Evolutionary conservation across 2,888 invertebrate genomes (phyloP).

Genomic region (Pinctada fucata): DNA sequence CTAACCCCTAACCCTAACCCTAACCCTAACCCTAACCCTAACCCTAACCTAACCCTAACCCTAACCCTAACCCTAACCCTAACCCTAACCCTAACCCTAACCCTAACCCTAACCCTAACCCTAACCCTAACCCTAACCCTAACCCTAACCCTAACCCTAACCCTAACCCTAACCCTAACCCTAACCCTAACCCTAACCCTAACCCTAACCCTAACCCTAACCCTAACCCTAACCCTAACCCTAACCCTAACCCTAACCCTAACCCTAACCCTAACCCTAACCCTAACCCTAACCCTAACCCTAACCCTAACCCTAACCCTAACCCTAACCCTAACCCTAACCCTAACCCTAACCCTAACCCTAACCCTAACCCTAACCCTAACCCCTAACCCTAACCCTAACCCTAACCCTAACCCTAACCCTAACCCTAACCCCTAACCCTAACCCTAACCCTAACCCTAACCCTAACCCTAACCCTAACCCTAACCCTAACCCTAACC

Average conservation of each 20-base stretch:
- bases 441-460: slow-evolving; percentile 32
- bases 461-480: too few relatives aligned
- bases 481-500: too few relatives aligned
- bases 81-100: slow-evolving; percentile 32
- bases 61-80: slow-evolving; percentile 37
- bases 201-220: slow-evolving; percentile 42
- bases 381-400: too few relatives aligned
- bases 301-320: slow-evolving; percentile 12
- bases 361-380: too few relatives aligned
- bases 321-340: slow-evolving; percentile 29
- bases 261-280: slow-evolving; percentile 43
- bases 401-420: too few relatives aligned
- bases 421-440: too few relatives aligned
- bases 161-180: slow-evolving; percentile 36
- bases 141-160: slow-evolving; percentile 42
- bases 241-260: slow-evolving; percentile 41
- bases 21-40: too few relatives aligned
- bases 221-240: slow-evolving; percentile 42
- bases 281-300: slow-evolving; percentile 23
- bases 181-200: slow-evolving; percentile 33
- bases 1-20: too few relatives aligned
- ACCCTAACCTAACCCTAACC: slow-evolving; percentile 40
- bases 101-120: slow-evolving; percentile 30
- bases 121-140: slow-evolving; percentile 36
- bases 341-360: slow-evolving; percentile 26